Base-by-base conservation (phyloP, 2,797 vertebrate species). In the Melanogrammus aeglefinus region DNA sequence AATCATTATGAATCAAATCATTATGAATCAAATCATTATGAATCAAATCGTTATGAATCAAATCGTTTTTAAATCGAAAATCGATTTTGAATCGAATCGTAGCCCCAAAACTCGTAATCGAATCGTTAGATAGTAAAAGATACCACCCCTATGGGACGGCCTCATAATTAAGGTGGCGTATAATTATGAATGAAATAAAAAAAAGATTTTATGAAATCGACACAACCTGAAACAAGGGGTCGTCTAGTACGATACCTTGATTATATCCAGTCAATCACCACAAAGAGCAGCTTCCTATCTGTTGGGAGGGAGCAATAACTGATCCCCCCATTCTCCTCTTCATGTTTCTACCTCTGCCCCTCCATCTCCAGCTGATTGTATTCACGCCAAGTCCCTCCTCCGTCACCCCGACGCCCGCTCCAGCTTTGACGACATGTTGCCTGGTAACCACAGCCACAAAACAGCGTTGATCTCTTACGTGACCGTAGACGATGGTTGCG, bases 371-470 rank as follows among this genome's bases (percentile, higher is more conserved):
- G 96, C 88, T 96, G 75, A 96, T 97, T 35, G 80, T 96, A 88
- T 96, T 96, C 92, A 96, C 96, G 83, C 96, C 76, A 96, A 96
- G 86, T 96, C 96, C 0, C 89, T 96, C 78, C 91, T 97, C 79
- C 95, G 96, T 72, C 96, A 96, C 78, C 96, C 96, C 0, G 96
- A 96, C 83, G 96, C 96, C 78, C 94, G 95, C 81, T 96, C 96
- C 84, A 96, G 81, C 88, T 97, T 96, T 0, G 94, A 96, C 0
- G 92, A 94, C 76, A 97, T 97, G 96, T 84, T 95, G 78, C 82
- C 95, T 94, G 96, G 96, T 97, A 63, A 63, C 57, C 21, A 63
- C 21, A 63, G 57, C 57, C 57, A 24, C n/a, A 51, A 51, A 7
- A 51, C 47, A 18, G 0, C 14, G 14, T 18, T 18, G 51, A 63